Evolutionary conservation across 2,888 invertebrate genomes (phyloP).

Genomic region (Tinea pellionella): DNA sequence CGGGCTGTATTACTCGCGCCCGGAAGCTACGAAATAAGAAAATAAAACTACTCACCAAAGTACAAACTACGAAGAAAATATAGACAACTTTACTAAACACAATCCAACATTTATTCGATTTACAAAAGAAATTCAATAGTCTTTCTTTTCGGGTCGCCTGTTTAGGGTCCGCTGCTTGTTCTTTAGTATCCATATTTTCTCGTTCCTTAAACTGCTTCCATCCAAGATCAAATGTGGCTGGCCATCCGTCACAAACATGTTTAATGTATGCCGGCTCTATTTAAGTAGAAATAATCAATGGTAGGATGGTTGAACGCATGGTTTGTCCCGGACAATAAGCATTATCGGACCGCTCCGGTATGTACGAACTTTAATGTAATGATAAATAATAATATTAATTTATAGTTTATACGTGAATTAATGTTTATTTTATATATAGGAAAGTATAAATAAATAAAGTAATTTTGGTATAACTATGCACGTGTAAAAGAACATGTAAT

Average conservation of each 20-base stretch:
- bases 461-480: too few relatives aligned
- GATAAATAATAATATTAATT: not conserved
- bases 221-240: not conserved
- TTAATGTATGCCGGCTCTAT: not conserved
- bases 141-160: not conserved
- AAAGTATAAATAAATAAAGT: too few relatives aligned
- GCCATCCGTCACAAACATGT: slow-evolving; percentile 6
- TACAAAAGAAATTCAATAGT: not conserved
- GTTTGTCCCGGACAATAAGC: not conserved
- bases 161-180: not conserved
- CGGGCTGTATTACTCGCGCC: too few relatives aligned
- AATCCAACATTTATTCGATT: not conserved
- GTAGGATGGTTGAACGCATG: not conserved
- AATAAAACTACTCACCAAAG: not conserved
- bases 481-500: too few relatives aligned
- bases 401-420: not conserved
- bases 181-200: not conserved
- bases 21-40: too few relatives aligned
- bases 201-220: not conserved
- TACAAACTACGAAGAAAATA: not conserved
- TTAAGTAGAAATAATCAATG: not conserved
- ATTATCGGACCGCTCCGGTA: not conserved
- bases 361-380: not conserved
- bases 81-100: not conserved
- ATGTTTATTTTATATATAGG: too few relatives aligned